phyloP scores from a whole-genome alignment of 2,797 vertebrate species.

The Hyperoplus lanceolatus region DNA sequence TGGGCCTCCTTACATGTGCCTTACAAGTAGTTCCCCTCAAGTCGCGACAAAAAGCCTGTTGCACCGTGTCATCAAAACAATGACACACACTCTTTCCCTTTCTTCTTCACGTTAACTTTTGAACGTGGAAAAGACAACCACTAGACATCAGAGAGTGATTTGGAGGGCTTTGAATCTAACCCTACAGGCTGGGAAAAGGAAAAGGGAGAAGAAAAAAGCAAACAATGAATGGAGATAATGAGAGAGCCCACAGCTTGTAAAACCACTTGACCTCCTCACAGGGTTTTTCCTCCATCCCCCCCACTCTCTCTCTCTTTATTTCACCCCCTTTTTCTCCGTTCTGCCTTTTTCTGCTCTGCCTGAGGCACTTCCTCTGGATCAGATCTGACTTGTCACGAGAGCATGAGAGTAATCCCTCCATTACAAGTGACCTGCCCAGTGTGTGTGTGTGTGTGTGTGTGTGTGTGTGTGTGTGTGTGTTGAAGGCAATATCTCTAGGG shows the following conservation, averaged over 20 bases:
- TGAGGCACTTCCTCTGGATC: constrained; percentile 60
- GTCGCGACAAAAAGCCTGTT: constrained; percentile 49
- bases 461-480: constrained; percentile 37
- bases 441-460: constrained; percentile 41
- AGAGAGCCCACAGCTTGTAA: constrained; percentile 16
- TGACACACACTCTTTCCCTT: not conserved
- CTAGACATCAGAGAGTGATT: constrained; percentile 44
- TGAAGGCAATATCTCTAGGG: constrained; percentile 60
- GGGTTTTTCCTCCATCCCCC: constrained; percentile 1
- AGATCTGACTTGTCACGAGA: constrained; percentile 69
- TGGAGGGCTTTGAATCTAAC: constrained; percentile 34
- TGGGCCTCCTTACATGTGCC: constrained; percentile 21
- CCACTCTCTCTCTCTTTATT: not conserved
- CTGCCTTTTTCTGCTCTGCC: constrained; percentile 38
- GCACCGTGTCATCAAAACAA: constrained; percentile 31
- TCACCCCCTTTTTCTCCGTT: constrained; percentile 12
- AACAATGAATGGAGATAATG: constrained; percentile 14
- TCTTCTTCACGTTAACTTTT: constrained; percentile 17
- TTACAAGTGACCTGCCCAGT: constrained; percentile 69
- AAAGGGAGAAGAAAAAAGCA: not conserved
- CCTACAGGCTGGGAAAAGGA: constrained; percentile 5
- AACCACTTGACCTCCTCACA: constrained; percentile 42
- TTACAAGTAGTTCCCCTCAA: constrained; percentile 26
- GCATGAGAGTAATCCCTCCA: constrained; percentile 67
- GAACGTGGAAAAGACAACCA: constrained; percentile 36